These are phyloP conservation scores for Globia sparganii DNA, from an alignment of 2,888 invertebrate species.

Conservation along the genomic window DNA sequence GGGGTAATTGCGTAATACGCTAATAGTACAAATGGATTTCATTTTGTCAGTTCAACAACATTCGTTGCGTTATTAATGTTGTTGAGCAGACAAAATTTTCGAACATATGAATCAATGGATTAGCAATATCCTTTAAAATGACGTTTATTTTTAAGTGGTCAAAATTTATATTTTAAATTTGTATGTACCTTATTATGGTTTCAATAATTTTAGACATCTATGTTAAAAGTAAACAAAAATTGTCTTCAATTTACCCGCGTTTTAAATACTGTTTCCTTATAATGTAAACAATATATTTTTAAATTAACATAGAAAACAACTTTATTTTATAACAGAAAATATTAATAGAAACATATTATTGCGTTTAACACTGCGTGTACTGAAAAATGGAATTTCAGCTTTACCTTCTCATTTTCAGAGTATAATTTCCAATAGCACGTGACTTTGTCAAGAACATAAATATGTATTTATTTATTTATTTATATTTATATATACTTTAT, in stretches of 20 bases:
- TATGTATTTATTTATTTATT: no score
- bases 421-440: slow-evolving; percentile 36
- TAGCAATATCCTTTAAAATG: no score
- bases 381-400: slow-evolving; percentile 28
- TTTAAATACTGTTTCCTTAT: background rate
- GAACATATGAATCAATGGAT: no score
- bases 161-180: background rate
- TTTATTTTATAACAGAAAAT: slow-evolving; percentile 40
- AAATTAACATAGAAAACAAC: slow-evolving; percentile 47
- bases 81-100: background rate
- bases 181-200: background rate
- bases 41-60: background rate
- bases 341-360: slow-evolving; percentile 50
- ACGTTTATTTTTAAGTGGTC: no score
- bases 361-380: background rate
- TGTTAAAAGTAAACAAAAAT: background rate
- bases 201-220: background rate
- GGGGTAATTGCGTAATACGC: background rate
- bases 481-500: no score
- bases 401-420: background rate
- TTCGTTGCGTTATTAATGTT: background rate
- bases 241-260: background rate
- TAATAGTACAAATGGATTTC: background rate
- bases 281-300: slow-evolving; percentile 23
- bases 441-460: slow-evolving; percentile 13